A percentile compares a stretch with the other conserved stretches of the same genome.
phyloP scores from a whole-genome alignment of 2,888 invertebrate genomes.

The Acrocera orbiculus region DNA sequence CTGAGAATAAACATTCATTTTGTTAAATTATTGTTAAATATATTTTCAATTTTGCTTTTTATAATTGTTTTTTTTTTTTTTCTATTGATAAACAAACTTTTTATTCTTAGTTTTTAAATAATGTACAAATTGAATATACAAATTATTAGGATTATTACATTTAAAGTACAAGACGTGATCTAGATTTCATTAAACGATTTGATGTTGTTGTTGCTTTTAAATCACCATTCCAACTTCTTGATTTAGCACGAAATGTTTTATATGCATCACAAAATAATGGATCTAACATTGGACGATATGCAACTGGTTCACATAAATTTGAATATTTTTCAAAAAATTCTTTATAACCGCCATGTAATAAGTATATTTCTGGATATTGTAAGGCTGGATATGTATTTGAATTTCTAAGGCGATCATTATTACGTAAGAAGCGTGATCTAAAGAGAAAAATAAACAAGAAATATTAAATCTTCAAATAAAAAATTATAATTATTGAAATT shows the following conservation, averaged over 20 bases:
- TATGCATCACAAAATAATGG: slow-evolving; percentile 56
- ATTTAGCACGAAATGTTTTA: slow-evolving; percentile 54
- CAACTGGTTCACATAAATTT: slow-evolving; percentile 50
- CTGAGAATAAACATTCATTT: no score
- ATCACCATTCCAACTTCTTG: slow-evolving; percentile 53
- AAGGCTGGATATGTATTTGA: slow-evolving; percentile 67
- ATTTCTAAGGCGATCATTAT: slow-evolving; percentile 65
- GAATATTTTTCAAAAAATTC: slow-evolving; percentile 55
- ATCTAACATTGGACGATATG: slow-evolving; percentile 74
- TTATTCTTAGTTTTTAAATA: no score
- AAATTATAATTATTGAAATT: not conserved
- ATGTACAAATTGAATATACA: no score
- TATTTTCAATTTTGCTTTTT: no score
- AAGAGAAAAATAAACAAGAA: slow-evolving; percentile 14
- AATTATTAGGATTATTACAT: no score
- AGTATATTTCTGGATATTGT: slow-evolving; percentile 82
- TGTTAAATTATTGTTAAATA: no score
- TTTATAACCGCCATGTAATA: slow-evolving; percentile 82
- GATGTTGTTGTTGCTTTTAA: no score
- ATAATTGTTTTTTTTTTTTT: no score
- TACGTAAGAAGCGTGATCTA: slow-evolving; percentile 68
- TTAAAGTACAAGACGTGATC: slow-evolving; percentile 29
- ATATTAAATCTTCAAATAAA: not conserved
- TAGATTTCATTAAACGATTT: slow-evolving; percentile 26
- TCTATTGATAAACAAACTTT: no score